Evolutionary conservation across 2,797 vertebrate species (phyloP).

Genomic region (Rhabdomys pumilio): DNA sequence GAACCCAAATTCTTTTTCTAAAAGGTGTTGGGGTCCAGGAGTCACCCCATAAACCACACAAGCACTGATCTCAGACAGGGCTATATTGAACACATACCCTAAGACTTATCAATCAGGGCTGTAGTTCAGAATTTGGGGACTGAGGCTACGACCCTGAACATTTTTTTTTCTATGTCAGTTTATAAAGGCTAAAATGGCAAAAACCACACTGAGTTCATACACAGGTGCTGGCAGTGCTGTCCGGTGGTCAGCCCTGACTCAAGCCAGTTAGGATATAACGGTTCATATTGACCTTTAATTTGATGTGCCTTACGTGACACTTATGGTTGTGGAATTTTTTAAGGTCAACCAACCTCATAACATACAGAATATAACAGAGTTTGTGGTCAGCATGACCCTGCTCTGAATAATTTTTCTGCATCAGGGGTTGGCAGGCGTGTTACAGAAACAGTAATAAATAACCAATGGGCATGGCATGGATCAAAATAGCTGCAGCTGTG

Average conservation of each 20-base stretch:
- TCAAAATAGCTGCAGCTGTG: no score
- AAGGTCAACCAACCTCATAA: not conserved
- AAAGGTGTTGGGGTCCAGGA: not conserved
- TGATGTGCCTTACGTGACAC: not conserved
- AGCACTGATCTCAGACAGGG: not conserved
- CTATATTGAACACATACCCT: not conserved
- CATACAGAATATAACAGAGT: not conserved
- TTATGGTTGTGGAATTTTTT: not conserved
- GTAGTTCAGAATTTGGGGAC: not conserved
- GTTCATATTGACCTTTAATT: not conserved
- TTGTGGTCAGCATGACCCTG: not conserved
- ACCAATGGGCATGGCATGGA: no score
- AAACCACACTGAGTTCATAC: not conserved
- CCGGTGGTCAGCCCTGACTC: not conserved
- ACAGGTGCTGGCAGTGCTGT: not conserved
- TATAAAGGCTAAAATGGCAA: not conserved
- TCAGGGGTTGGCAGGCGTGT: not conserved
- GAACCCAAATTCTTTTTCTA: not conserved
- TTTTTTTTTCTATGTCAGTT: not conserved
- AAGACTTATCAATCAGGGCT: not conserved
- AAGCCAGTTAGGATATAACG: not conserved
- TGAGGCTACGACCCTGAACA: not conserved
- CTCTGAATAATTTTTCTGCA: not conserved
- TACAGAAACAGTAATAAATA: not conserved
- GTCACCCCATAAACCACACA: not conserved